Base-by-base conservation (phyloP, 2,113 vertebrate species). In the Lagopus muta region DNA sequence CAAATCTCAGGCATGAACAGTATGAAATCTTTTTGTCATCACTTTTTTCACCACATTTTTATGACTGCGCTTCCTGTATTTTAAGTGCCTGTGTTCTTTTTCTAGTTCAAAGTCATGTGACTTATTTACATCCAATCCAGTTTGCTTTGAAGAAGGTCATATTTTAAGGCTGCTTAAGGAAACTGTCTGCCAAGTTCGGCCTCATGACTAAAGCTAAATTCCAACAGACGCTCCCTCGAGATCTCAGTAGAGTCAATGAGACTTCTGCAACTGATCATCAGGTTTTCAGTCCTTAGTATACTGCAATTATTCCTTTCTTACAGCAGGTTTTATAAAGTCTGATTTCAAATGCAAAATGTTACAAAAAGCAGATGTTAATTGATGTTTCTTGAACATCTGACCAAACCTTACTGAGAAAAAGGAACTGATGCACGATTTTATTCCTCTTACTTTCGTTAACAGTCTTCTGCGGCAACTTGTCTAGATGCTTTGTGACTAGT, bases 401-500 rank as follows among this genome's bases (percentile, higher is more conserved):
- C 75, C 32, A 72, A 47, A 73, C 42, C 45, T 84, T 83, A 88
- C 62, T 67, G 48, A 81, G 17, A 85, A 86, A 62, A 72, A 86
- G 61, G 52, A 91, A 72, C 1, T 57, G 48, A 19, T 81, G 38
- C 74, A 89, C 79, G 86, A 45, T 82, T 86, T 92, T 92, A 54
- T 36, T 92, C 73, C 60, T 73, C 72, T 88, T 95, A 67, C 86
- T 50, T 93, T 86, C 81, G 77, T 72, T 93, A 89, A 87, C 73
- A 77, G 69, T 85, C 85, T 82, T 94, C 87, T 72, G 70, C 90
- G 94, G 73, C 25, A 4, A 71, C n/a, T 75, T 92, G 69, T 84
- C 58, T 85, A 50, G 61, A 91, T 80, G 88, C 70, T 97, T 96
- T 96, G 83, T 92, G 82, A 94, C 84, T 93, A 96, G 91, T 90